A percentile compares a stretch with the other conserved stretches of the same genome.
phyloP scores from a whole-genome alignment of 2,113 vertebrate species.

The Cyprinodon variegatus region DNA sequence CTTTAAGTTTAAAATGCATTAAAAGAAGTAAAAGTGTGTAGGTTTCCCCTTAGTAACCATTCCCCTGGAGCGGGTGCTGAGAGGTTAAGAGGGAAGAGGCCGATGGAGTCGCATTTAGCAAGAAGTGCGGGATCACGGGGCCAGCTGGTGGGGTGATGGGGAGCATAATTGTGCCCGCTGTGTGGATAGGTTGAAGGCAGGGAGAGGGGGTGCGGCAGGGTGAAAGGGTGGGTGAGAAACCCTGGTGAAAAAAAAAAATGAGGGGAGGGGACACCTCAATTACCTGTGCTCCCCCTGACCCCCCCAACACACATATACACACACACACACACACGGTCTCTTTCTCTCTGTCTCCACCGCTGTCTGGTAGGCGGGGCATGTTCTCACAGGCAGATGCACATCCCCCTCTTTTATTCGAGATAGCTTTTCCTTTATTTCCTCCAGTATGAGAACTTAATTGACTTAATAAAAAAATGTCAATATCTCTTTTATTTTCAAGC shows the following conservation, averaged over 20 bases:
- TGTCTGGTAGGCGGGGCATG: constrained; percentile 69
- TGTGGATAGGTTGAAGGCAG: constrained; percentile 68
- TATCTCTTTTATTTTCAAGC: constrained; percentile 41
- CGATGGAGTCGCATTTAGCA: constrained; percentile 75
- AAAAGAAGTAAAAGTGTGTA: constrained; percentile 54
- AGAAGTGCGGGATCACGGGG: constrained; percentile 79
- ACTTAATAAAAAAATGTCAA: not conserved
- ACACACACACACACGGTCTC: not conserved
- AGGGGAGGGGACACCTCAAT: constrained; percentile 84
- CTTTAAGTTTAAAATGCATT: constrained; percentile 32
- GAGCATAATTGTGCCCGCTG: constrained; percentile 82
- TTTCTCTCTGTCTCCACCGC: constrained; percentile 65
- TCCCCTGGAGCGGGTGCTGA: constrained; percentile 73
- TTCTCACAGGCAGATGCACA: constrained; percentile 74
- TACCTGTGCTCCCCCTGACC: constrained; percentile 83
- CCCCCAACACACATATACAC: constrained; percentile 25
- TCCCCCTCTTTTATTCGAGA: constrained; percentile 67
- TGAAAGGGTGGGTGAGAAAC: constrained; percentile 77
- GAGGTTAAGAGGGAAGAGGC: constrained; percentile 80
- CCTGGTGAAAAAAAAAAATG: constrained; percentile 69
- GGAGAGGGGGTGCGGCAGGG: constrained; percentile 31
- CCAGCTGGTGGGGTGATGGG: constrained; percentile 81
- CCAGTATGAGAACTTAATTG: constrained; percentile 64
- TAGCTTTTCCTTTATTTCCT: constrained; percentile 40
- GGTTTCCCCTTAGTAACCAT: constrained; percentile 64